Evolutionary conservation across 2,113 vertebrate species (phyloP), one percentile per base, ranked within the genome.

Genomic region (Carassius gibelio): DNA sequence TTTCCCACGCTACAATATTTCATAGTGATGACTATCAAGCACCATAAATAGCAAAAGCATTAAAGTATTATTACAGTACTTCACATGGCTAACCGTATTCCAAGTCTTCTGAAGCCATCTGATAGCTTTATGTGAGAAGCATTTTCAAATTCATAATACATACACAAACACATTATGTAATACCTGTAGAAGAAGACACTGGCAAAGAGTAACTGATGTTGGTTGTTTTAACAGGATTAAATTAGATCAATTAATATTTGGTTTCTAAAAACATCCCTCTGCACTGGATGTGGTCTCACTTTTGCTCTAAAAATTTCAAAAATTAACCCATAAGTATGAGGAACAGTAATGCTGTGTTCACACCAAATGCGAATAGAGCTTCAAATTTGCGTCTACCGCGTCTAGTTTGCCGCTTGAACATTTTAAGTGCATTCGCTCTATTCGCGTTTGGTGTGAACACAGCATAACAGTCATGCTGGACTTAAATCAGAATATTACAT

Each of bases 161-260:
- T 0, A 57, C 55, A 14, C 48, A 17, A 17, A 57, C 17, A 57
- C 55, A 57, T 19, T 19, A 19, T 57, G 26, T 68, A 69, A 36
- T 69, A 36, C 30, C 17, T 17, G 30, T 8, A 21, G 8, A 77
- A 17, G 75, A 30, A 59, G 30, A 11, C 75, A 77, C 2, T 10
- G 45, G 21, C 13, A n/a, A 17, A 26, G 52, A 78, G 52, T 13
- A 5, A 7, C 4, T 3, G 26, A 77, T 57, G 50, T 21, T 76
- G 74, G 48, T 2, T 21, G 30, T 36, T 38, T 78, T 59, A 38
- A 77, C 57, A 36, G 30, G 30, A 78, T 59, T 38, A 8, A 36
- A 78, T 59, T 38, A 57, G 34, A 77, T 76, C 26, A 55, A 30
- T 36, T 77, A 57, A 36, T 21, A 26, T 77, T 77, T 77, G 50